These are phyloP conservation scores for Drosophila ercepeae DNA, from an alignment of 1,140 invertebrate genomes.

Conservation along the genomic window DNA sequence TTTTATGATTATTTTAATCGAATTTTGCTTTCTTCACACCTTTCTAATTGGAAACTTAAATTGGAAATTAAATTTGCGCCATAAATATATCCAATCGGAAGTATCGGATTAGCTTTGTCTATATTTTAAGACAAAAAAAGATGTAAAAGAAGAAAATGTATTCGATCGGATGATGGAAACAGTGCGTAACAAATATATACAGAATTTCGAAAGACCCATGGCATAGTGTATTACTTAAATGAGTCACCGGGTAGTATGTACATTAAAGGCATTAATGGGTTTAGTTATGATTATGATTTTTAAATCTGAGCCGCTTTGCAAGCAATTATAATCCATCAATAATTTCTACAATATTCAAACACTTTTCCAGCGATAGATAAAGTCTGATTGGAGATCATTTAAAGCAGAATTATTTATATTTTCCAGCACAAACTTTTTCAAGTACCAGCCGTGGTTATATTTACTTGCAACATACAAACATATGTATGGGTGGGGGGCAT, in stretches of 20 bases:
- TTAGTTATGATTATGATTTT: background rate
- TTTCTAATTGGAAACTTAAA: slow-evolving; percentile 21
- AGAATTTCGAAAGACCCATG: slow-evolving; percentile 11
- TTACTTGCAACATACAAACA: slow-evolving; percentile 42
- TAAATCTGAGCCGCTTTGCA: background rate
- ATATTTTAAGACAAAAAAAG: slow-evolving; percentile 22
- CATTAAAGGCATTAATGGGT: slow-evolving; percentile 19
- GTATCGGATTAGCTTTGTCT: background rate
- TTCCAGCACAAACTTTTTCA: slow-evolving; percentile 37
- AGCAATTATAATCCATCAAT: background rate
- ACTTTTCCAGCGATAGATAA: too few relatives aligned
- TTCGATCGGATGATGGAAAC: background rate
- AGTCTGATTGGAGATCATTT: background rate
- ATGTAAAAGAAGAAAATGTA: background rate
- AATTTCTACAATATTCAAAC: too few relatives aligned
- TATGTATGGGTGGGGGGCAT: background rate
- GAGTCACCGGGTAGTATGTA: slow-evolving; percentile 31
- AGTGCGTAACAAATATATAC: slow-evolving; percentile 1
- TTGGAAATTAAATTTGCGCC: slow-evolving; percentile 17
- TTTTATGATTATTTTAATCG: background rate
- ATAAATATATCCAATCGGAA: background rate
- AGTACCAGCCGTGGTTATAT: slow-evolving; percentile 27
- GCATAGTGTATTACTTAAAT: slow-evolving; percentile 7
- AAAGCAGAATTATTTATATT: slow-evolving; percentile 18
- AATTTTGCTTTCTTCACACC: slow-evolving; percentile 6